Percentiles rank a stretch among this genome's conserved stretches.
Conservation (phyloP, 2,888 invertebrate genomes). For the Acholoe squamosa region DNA sequence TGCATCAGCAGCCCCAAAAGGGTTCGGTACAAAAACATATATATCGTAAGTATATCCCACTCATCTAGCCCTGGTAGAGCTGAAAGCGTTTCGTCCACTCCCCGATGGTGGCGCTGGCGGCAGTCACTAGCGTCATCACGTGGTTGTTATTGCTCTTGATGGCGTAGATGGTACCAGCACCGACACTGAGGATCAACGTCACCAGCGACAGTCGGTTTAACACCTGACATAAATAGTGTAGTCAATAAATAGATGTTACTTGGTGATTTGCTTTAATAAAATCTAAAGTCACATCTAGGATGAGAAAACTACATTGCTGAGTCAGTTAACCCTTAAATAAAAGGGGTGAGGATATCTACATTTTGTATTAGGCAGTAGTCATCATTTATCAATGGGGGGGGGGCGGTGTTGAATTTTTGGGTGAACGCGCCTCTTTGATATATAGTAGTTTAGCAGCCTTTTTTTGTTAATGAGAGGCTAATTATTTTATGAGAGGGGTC, state of each 20-base stretch:
- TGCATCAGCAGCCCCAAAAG: too few relatives aligned
- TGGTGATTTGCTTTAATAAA: too few relatives aligned
- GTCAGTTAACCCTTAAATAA: not conserved
- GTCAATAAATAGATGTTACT: not conserved
- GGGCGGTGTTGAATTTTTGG: too few relatives aligned
- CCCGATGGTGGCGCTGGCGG: constrained; percentile 32
- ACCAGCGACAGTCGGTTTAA: not conserved
- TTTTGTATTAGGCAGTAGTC: not conserved
- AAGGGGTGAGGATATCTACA: not conserved
- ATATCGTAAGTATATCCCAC: too few relatives aligned
- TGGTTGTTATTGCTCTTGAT: not conserved
- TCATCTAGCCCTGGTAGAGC: not conserved
- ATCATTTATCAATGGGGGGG: not conserved
- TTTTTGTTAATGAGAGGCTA: too few relatives aligned
- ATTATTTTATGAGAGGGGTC: too few relatives aligned
- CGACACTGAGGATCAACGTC: not conserved
- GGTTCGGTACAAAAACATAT: too few relatives aligned
- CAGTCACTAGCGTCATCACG: not conserved
- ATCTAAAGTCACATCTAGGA: not conserved
- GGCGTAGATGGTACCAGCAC: not conserved
- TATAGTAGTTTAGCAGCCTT: too few relatives aligned
- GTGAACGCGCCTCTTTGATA: too few relatives aligned
- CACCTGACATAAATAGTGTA: not conserved
- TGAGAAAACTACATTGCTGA: not conserved
- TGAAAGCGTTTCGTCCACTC: constrained; percentile 15